phyloP scores from a whole-genome alignment of 2,888 invertebrate genomes.

The Elaeidobius kamerunicus region DNA sequence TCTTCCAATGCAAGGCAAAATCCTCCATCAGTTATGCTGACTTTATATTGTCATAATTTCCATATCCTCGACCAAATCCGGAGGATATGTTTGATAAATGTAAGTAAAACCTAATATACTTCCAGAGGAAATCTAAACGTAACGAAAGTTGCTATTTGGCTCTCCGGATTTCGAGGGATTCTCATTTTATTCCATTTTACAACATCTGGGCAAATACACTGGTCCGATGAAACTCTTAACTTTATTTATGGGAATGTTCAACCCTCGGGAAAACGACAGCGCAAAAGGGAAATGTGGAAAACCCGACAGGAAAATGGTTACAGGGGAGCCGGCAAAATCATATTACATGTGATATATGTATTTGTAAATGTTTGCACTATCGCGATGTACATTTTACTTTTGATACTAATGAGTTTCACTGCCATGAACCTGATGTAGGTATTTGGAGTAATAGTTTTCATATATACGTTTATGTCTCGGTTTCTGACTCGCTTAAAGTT shows the following conservation, averaged over 20 bases:
- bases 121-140: background rate
- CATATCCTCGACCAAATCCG: background rate
- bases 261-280: conserved; percentile 9
- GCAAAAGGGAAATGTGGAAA: conserved; percentile 6
- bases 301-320: background rate
- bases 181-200: conserved; percentile 18
- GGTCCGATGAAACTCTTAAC: conserved; percentile 16
- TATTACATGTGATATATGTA: no score
- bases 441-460: no score
- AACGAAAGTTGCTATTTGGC: conserved; percentile 2
- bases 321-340: background rate
- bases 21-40: no score
- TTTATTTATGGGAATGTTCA: conserved; percentile 26
- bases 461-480: no score
- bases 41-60: no score
- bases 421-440: no score
- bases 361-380: no score
- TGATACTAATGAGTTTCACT: no score
- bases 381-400: no score
- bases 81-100: no score
- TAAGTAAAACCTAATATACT: conserved; percentile 1
- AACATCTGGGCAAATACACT: conserved; percentile 23
- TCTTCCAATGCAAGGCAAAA: no score
- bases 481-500: no score
- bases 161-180: conserved; percentile 6